Evolutionary conservation across 2,888 invertebrate species (phyloP), one percentile per base, ranked within the genome.

Genomic region (Eubasilissa splendida): DNA sequence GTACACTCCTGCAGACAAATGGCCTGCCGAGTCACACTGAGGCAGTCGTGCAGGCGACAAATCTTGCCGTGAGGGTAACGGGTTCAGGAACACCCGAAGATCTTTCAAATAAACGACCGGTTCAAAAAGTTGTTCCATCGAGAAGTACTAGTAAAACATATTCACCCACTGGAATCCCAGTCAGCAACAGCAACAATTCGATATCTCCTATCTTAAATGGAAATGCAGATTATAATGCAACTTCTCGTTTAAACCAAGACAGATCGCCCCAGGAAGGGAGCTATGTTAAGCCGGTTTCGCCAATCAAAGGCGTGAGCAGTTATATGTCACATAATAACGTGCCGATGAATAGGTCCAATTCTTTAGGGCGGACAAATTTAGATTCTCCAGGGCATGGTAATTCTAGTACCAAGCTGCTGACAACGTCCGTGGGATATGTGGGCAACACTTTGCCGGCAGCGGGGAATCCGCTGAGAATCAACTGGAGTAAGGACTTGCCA

Each of bases 61-160:
- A 42, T 42, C 42, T 42, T 54, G 42, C 59, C 52, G 68, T 42
- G 63, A 50, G 56, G 75, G 33, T 65, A 80, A 63, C 74, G 10
- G 68, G 70, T 14, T 54, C n/a, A 22, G 22, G 33, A 73, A 56
- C 50, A 4, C 22, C 78, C n/a, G 78, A 83, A 65, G 76, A 82
- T 22, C 52, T 63, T 54, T 33, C 73, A 31, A 83, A 91, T 84
- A 93, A 93, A 86, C 92, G 94, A 86, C 95, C 95, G 8, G 93
- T 95, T 33, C 95, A 95, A 87, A 96, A 95, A 88, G 95, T 95
- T 8, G 93, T 93, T 53, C 95, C 95, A 2, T 95, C 95, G n/a
- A 91, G 95, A 84, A 94, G 94, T 85, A 81, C 87, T 82, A 85
- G 79, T 50, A 82, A 82, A 56, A 60, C 85, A 71, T 87, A 87